phyloP scores from a whole-genome alignment of 2,797 vertebrate species.

The Molossus alvarezi region DNA sequence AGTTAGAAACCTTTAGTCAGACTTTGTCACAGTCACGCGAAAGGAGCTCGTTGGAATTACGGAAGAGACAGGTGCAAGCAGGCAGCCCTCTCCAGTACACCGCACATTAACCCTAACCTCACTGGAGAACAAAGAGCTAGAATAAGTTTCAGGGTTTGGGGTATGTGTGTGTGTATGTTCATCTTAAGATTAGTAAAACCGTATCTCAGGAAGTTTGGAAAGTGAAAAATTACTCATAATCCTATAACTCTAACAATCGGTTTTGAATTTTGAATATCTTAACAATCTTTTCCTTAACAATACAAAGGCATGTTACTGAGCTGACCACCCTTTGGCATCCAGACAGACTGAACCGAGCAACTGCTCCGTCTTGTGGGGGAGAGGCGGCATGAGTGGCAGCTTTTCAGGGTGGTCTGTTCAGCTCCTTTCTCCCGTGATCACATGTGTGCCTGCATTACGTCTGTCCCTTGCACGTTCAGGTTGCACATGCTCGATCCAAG shows the following conservation, averaged over 20 bases:
- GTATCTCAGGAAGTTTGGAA: slow-evolving; percentile 33
- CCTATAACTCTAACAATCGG: neutral
- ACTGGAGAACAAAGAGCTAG: neutral
- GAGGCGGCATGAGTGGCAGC: neutral
- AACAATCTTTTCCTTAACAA: neutral
- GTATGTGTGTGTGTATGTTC: neutral
- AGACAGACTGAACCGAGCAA: neutral
- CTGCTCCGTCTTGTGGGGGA: neutral
- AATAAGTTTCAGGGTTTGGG: neutral
- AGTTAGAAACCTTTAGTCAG: slow-evolving; percentile 72
- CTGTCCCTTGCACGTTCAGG: neutral
- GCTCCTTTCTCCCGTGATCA: neutral
- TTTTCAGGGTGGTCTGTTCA: neutral
- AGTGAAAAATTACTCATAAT: neutral
- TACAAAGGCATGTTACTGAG: neutral
- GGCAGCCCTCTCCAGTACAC: neutral
- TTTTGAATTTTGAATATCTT: slow-evolving; percentile 35
- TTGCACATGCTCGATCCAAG: neutral
- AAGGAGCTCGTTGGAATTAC: slow-evolving; percentile 66
- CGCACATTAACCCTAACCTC: neutral
- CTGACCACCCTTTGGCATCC: neutral
- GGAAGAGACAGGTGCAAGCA: slow-evolving; percentile 39
- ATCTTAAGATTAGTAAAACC: neutral
- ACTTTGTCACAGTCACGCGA: slow-evolving; percentile 42
- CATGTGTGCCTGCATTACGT: neutral